These are phyloP conservation scores for Daboia siamensis DNA, from an alignment of 2,113 vertebrate species.

Conservation along the genomic window DNA sequence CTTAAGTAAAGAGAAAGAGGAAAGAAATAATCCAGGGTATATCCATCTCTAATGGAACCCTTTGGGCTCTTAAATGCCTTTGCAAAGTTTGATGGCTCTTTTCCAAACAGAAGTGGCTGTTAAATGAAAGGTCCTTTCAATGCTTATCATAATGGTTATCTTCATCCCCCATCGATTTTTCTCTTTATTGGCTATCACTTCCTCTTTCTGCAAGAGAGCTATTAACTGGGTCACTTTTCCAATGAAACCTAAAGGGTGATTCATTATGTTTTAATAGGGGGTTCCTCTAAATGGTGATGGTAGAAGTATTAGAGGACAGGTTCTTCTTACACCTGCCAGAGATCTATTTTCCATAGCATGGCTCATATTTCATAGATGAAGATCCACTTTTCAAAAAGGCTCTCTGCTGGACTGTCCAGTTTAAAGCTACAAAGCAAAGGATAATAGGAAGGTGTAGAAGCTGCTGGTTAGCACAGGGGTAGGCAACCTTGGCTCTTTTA, in stretches of 20 bases:
- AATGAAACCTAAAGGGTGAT: conserved; percentile 77
- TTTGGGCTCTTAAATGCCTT: conserved; percentile 50
- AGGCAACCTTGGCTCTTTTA: too few relatives aligned
- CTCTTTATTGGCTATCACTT: conserved; percentile 85
- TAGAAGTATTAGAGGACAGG: too few relatives aligned
- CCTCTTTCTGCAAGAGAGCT: conserved; percentile 80
- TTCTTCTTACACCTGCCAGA: not conserved
- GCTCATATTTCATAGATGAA: not conserved
- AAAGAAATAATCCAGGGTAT: not conserved
- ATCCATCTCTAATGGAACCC: fast-evolving
- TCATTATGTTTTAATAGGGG: conserved; percentile 78
- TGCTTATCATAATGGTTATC: conserved; percentile 37
- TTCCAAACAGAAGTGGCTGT: conserved; percentile 74
- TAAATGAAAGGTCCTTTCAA: conserved; percentile 69
- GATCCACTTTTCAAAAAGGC: not conserved
- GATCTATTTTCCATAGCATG: not conserved
- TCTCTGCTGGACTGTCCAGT: not conserved
- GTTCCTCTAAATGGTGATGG: conserved; percentile 63
- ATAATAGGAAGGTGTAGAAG: not conserved
- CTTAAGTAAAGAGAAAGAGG: not conserved
- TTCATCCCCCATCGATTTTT: conserved; percentile 74
- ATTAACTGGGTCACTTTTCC: conserved; percentile 90
- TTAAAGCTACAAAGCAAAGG: not conserved
- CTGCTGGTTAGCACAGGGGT: not conserved
- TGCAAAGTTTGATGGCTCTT: conserved; percentile 56